Evolutionary conservation across 2,113 vertebrate species (phyloP), one percentile per base, ranked within the genome.

Genomic region (Saguinus midas): DNA sequence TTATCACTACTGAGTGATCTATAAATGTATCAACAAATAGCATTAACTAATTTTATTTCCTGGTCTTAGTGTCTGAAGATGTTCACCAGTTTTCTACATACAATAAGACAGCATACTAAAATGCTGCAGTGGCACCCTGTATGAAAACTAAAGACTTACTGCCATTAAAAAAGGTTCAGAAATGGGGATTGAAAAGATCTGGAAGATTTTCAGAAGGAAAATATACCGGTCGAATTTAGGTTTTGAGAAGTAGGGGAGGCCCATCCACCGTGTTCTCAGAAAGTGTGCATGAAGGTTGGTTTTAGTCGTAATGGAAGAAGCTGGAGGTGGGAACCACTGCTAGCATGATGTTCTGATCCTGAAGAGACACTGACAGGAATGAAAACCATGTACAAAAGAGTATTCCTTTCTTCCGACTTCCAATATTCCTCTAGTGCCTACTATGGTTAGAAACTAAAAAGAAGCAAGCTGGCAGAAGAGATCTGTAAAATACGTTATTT

Each of bases 221-320:
- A 29, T 4, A 45, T 16, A 58, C n/a, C 79, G 2, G 1, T 40
- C 27, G 4, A 75, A 64, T 17, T 23, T 78, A 11, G 32, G 52
- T 5, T 16, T 57, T 55, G 25, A 57, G n/a, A 79, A 57, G 14
- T 0, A 20, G 1, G 6, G 64, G 11, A 16, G 6, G 8, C 18
- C 1, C 40, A 35, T 29, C 10, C 48, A 14, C 14, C 17, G 1
- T 37, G 25, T 8, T 25, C 18, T 72, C 29, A 25, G 37, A 70
- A 14, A 8, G 61, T 0, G 10, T 48, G 7, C 2, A 32, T 8
- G 35, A 32, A 0, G 5, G 6, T 20, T 35, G 20, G 4, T 25
- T 45, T 61, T 6, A 43, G 68, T 64, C 20, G 14, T 52, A 64
- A 66, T 7, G n/a, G 4, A 52, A 64, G 35, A 25, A 27, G 9